Percentiles rank a stretch among this genome's conserved stretches.
Conservation (phyloP, 2,797 vertebrate genomes). For the Labroides dimidiatus region DNA sequence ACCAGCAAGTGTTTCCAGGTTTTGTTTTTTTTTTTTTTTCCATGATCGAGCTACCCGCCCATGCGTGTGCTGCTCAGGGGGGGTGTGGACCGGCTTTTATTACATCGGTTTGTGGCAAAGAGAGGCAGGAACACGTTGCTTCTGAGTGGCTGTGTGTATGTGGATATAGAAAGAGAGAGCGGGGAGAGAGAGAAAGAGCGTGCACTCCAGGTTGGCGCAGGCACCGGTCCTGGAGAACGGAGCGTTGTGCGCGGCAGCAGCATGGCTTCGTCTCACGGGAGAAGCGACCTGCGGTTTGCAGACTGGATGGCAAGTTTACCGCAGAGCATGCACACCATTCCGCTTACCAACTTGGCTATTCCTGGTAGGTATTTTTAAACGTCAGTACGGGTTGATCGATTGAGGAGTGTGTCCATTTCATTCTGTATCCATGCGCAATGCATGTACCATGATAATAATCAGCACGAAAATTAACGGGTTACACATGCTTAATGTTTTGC, state of each 20-base stretch:
- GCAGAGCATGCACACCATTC: slow-evolving; percentile 89
- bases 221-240: slow-evolving; percentile 70
- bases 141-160: slow-evolving; percentile 23
- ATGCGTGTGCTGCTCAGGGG: slow-evolving; percentile 83
- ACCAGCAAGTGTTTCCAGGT: slow-evolving; percentile 41
- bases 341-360: slow-evolving; percentile 95
- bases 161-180: neutral
- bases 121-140: neutral
- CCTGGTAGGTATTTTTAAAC: slow-evolving; percentile 86
- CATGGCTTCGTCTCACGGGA: slow-evolving; percentile 97
- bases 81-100: slow-evolving; percentile 81
- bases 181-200: neutral
- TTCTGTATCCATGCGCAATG: slow-evolving; percentile 15
- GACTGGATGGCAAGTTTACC: slow-evolving; percentile 98
- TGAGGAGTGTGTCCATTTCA: slow-evolving; percentile 10
- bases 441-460: neutral
- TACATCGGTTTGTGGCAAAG: slow-evolving; percentile 16
- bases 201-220: slow-evolving; percentile 67
- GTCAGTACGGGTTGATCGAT: neutral
- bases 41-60: slow-evolving; percentile 38
- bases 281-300: slow-evolving; percentile 89
- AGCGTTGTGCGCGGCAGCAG: slow-evolving; percentile 70
- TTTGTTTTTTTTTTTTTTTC: slow-evolving; percentile 5
- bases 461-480: neutral
- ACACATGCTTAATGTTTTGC: neutral